Evolutionary conservation across 64 coral and sea anemone genomes (phyloP).

Genomic region (Dendrophyllia cribrosa): DNA sequence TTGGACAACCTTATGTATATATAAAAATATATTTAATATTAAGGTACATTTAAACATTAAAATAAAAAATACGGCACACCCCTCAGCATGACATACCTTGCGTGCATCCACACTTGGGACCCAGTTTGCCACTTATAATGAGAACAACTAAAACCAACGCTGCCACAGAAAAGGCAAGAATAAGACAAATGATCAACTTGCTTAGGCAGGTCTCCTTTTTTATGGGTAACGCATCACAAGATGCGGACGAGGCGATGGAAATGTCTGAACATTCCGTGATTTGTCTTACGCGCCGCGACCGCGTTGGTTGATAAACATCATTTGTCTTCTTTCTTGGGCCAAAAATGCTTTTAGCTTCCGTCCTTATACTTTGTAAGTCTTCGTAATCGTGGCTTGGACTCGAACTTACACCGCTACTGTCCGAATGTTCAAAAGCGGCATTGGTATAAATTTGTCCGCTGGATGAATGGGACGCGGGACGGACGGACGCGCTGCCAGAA

Average conservation of each 20-base stretch:
- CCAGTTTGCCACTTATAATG: slow-evolving; percentile 3
- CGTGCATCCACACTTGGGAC: slow-evolving; percentile 24
- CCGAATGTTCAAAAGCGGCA: background rate
- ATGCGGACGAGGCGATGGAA: background rate
- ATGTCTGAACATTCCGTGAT: slow-evolving; percentile 41
- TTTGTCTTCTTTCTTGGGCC: background rate
- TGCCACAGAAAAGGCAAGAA: slow-evolving; percentile 34
- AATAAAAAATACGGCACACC: background rate
- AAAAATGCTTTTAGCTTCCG: background rate
- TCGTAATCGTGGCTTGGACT: background rate
- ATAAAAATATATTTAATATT: background rate
- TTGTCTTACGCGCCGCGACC: background rate
- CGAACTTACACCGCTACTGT: background rate
- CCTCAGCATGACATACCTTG: slow-evolving; percentile 7
- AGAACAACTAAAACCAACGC: slow-evolving; percentile 20
- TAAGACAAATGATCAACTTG: slow-evolving; percentile 35
- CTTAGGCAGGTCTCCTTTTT: slow-evolving; percentile 5
- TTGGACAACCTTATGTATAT: too few species aligned
- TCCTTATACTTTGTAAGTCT: background rate
- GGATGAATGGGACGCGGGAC: too few species aligned
- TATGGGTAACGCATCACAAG: background rate
- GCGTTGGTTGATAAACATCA: slow-evolving; percentile 3
- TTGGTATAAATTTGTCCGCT: background rate
- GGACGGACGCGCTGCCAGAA: background rate
- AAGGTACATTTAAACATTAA: background rate